Percentiles rank a stretch among this genome's conserved stretches.
phyloP scores from a whole-genome alignment of 2,797 vertebrate genomes.

The Poecilia velifera region DNA sequence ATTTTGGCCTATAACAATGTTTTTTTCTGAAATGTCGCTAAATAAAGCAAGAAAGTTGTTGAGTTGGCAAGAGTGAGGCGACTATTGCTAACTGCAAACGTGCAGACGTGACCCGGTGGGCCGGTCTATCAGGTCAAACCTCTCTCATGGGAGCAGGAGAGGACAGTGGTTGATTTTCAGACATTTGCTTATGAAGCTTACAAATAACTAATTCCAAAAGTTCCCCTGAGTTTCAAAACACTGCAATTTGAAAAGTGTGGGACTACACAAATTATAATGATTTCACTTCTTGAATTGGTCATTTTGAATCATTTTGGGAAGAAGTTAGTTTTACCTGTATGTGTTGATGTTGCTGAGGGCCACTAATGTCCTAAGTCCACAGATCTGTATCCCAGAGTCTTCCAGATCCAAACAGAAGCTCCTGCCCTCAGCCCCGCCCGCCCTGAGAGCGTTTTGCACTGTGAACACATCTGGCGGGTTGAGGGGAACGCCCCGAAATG shows the following conservation, averaged over 20 bases:
- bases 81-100: too few relatives aligned
- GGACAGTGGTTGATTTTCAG: too few relatives aligned
- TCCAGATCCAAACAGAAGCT: slow-evolving; percentile 86
- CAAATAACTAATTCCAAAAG: neutral
- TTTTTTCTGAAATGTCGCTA: too few relatives aligned
- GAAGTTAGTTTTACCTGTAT: slow-evolving; percentile 83
- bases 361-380: slow-evolving; percentile 83
- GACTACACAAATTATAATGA: neutral
- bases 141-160: too few relatives aligned
- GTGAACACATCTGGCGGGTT: slow-evolving; percentile 81
- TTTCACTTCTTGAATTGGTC: neutral
- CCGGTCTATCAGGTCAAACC: too few relatives aligned
- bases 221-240: neutral
- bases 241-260: neutral
- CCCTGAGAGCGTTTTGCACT: slow-evolving; percentile 78
- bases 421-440: slow-evolving; percentile 60
- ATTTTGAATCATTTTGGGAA: neutral
- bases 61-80: too few relatives aligned
- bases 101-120: too few relatives aligned
- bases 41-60: too few relatives aligned
- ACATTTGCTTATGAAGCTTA: neutral
- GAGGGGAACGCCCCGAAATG: slow-evolving; percentile 83
- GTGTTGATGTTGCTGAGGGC: slow-evolving; percentile 80
- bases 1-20: too few relatives aligned
- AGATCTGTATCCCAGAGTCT: slow-evolving; percentile 80